A percentile compares a stretch with the other conserved stretches of the same genome.
phyloP scores from a whole-genome alignment of 1,140 invertebrate genomes.

The Musca vetustissima region DNA sequence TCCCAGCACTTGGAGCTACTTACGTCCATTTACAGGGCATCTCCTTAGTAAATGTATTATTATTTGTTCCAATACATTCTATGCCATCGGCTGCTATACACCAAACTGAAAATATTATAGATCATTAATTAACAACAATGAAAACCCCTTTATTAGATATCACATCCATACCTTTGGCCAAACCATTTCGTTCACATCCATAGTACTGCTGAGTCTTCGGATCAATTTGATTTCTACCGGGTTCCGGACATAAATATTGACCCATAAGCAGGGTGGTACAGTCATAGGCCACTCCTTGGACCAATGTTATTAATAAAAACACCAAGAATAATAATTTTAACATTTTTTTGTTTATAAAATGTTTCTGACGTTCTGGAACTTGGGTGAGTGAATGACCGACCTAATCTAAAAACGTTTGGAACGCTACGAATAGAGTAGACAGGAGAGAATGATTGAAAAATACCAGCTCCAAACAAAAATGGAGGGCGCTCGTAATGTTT shows the following conservation, averaged over 20 bases:
- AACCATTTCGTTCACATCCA: constrained; percentile 78
- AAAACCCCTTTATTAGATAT: background rate
- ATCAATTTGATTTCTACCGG: constrained; percentile 78
- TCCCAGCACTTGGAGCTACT: constrained; percentile 57
- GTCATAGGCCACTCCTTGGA: constrained; percentile 53
- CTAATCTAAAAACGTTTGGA: too few relatives aligned
- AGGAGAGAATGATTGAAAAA: too few relatives aligned
- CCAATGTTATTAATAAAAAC: background rate
- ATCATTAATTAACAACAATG: background rate
- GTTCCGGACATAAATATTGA: constrained; percentile 85
- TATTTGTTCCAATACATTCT: constrained; percentile 76
- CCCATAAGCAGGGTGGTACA: constrained; percentile 76
- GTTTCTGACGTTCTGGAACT: too few relatives aligned
- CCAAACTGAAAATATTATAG: constrained; percentile 61
- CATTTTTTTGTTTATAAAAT: too few relatives aligned
- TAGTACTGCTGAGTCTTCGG: constrained; percentile 83
- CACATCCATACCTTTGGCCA: constrained; percentile 70
- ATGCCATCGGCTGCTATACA: constrained; percentile 83
- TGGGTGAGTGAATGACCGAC: too few relatives aligned
- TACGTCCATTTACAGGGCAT: constrained; percentile 92
- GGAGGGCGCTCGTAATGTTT: too few relatives aligned
- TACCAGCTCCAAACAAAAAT: too few relatives aligned
- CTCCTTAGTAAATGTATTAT: constrained; percentile 78
- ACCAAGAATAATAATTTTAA: constrained; percentile 8
- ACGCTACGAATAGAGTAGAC: too few relatives aligned